Conservation (phyloP, 1,140 invertebrate genomes). For the Medauroidea extradentata region DNA sequence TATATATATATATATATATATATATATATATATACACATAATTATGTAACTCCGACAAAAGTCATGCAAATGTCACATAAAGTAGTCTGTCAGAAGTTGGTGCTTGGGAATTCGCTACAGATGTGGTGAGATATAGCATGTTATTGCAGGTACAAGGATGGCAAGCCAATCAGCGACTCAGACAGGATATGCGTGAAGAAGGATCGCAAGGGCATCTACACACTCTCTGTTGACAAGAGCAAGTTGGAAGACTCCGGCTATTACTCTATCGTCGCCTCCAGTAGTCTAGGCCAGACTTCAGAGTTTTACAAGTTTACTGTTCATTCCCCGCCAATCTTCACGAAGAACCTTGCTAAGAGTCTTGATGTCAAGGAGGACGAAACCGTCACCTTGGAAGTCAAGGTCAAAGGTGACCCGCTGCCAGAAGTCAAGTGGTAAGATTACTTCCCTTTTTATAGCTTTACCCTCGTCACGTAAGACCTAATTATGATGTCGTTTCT, state of each 20-base stretch:
- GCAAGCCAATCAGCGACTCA: slow-evolving; percentile 63
- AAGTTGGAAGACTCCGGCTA: slow-evolving; percentile 82
- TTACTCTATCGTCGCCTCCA: slow-evolving; percentile 83
- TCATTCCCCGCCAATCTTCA: slow-evolving; percentile 69
- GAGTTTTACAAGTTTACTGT: slow-evolving; percentile 79
- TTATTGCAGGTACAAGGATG: slow-evolving; percentile 74
- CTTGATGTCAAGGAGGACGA: slow-evolving; percentile 72
- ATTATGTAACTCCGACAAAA: no score
- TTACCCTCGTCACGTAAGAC: background rate
- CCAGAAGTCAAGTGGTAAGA: slow-evolving; percentile 73
- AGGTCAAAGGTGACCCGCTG: slow-evolving; percentile 77
- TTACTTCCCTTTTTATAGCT: background rate
- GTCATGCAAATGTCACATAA: no score
- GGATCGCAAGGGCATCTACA: slow-evolving; percentile 58
- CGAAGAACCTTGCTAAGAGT: slow-evolving; percentile 60
- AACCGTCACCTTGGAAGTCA: slow-evolving; percentile 70
- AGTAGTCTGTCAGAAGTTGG: no score
- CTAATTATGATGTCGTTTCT: no score
- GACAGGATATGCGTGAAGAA: slow-evolving; percentile 66
- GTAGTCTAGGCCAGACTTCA: slow-evolving; percentile 81
- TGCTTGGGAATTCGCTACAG: no score
- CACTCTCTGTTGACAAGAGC: slow-evolving; percentile 75
- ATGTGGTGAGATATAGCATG: no score
- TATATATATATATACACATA: no score
- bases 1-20: no score